phyloP scores from a whole-genome alignment of 2,888 invertebrate species.

The Eupithecia vulgata region DNA sequence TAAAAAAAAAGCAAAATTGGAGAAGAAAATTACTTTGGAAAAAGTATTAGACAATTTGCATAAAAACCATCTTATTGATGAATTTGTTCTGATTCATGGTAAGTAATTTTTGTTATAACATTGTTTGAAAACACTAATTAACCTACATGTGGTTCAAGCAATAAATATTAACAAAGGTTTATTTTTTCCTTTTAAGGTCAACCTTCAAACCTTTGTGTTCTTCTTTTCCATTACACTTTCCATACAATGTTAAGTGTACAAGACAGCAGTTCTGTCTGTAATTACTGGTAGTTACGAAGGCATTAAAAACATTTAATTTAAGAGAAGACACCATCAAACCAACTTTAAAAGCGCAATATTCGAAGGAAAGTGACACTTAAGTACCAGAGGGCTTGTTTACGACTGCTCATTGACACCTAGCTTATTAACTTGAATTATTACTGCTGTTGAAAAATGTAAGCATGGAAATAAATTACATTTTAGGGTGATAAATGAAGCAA shows the following conservation, averaged over 20 bases:
- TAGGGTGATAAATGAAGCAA: neutral
- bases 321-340: neutral
- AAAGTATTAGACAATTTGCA: too few species aligned
- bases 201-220: too few species aligned
- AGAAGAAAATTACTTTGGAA: too few species aligned
- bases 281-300: neutral
- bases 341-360: constrained; percentile 7
- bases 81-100: too few species aligned
- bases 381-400: constrained; percentile 37
- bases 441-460: constrained; percentile 18
- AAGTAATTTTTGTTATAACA: too few species aligned
- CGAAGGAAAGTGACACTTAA: constrained; percentile 25
- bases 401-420: constrained; percentile 36
- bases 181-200: too few species aligned
- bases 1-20: too few species aligned
- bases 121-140: too few species aligned
- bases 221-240: too few species aligned
- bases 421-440: constrained; percentile 33
- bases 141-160: too few species aligned
- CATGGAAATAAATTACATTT: neutral
- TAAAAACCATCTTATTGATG: too few species aligned
- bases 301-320: constrained; percentile 6
- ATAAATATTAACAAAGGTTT: too few species aligned
- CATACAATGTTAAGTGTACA: neutral
- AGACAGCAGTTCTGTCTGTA: neutral